Base-by-base conservation (phyloP, 1,140 invertebrate genomes). In the Drosophila paulistorum region DNA sequence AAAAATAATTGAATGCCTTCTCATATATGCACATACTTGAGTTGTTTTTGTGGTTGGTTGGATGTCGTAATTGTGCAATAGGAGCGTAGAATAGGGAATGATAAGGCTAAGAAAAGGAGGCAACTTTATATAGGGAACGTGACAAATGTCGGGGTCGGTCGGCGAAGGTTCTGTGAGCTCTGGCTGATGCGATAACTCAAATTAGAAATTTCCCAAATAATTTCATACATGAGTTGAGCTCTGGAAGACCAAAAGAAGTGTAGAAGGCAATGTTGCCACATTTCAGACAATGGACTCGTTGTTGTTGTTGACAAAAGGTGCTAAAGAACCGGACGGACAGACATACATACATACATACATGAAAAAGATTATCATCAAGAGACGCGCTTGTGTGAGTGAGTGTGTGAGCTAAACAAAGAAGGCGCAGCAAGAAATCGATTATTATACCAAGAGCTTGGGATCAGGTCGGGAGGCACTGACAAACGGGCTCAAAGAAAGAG, bases 171-270 rank as follows among this genome's bases (percentile, higher is more conserved):
- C 45, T 51, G 17, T 20, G 17, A 3, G 45, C 20, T 30, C 30
- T 51, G 45, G 17, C 45, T 67, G 65, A 85, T 85, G 81, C 81
- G 81, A 85, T 85, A 85, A 85, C 81, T 85, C 71, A 78, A 79
- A 75, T 82, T 86, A 71, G 81, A 79, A 86, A 86, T 76, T 86
- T 86, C 82, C 82, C 66, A 86, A 86, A 86, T 86, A 86, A 86
- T 86, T 86, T 86, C 82, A 86, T 79, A 82, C 78, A 86, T 79
- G 78, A 86, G 75, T 62, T 85, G 71, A 39, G 65, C 30, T 17
- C 60, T 23, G 14, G 35, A 13, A 68, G 42, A 60, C 51, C 64
- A 26, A 68, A 61, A 64, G 6, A 5, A 6, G 30, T 62, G 9
- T 23, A 11, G 30, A 20, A 33, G 13, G 70, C 79, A 64, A 26